Conservation (phyloP, 2,797 vertebrate genomes). For the Acanthis flammea region DNA sequence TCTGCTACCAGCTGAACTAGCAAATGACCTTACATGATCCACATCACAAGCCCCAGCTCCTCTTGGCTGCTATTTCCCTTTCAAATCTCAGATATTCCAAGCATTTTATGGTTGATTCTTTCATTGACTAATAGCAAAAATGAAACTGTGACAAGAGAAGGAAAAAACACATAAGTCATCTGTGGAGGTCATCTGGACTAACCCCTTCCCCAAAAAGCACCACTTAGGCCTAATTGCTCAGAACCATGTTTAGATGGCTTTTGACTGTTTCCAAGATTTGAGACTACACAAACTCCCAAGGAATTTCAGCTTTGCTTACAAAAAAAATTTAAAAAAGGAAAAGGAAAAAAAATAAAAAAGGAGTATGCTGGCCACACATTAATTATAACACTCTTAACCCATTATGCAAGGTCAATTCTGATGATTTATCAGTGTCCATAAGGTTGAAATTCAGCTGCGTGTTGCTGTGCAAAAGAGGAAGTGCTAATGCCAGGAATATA, state of each 20-base stretch:
- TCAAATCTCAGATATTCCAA: neutral
- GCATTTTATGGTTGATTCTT: neutral
- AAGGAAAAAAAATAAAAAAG: accelerated
- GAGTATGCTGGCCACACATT: neutral
- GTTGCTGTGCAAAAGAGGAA: neutral
- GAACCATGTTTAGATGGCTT: accelerated
- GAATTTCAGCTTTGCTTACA: neutral
- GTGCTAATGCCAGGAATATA: neutral
- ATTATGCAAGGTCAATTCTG: neutral
- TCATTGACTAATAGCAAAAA: neutral
- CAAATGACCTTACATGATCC: neutral
- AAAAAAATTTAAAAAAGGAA: accelerated
- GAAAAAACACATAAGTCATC: accelerated
- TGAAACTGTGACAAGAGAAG: neutral
- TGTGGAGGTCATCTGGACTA: neutral
- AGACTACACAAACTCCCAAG: neutral
- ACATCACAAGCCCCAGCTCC: neutral
- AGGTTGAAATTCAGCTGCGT: neutral
- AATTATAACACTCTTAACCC: neutral
- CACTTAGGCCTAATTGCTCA: neutral
- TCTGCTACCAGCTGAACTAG: neutral
- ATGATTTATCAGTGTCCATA: neutral
- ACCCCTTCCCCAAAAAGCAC: neutral
- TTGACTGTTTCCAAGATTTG: neutral
- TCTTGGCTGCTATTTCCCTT: neutral